Evolutionary conservation across 1,140 invertebrate genomes (phyloP), one percentile per base, ranked within the genome.

Genomic region (Microplitis demolitor): DNA sequence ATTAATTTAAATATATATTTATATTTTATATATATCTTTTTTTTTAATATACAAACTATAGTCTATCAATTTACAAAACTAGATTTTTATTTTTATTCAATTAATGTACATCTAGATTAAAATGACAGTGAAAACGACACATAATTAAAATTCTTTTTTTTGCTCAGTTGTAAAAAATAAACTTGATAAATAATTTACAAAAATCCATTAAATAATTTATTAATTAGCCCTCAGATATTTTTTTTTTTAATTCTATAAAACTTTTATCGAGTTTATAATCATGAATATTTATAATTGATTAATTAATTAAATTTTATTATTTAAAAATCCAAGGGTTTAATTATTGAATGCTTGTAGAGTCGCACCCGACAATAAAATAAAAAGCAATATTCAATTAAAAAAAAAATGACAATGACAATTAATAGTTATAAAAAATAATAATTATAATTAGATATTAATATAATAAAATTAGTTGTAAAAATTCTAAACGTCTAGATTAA

Each of bases 21-120:
- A 61, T 13, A 61, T 61, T 31, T 31, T 34, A 61, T 13, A 61
- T 61, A 61, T 61, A 24, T 24, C 24, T 24, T 24, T 24, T 24
- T 3, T 13, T 14, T 61, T 13, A 31, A 61, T 61, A 13, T n/a
- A 61, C 31, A 61, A 31, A 50, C 35, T 85, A 85, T 73, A 60
- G 1, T 78, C 80, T 86, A 85, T 79, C 82, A 85, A 84, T 86
- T 83, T 87, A 86, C 84, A 87, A 87, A 87, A 87, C 84, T 87
- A 86, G 82, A 84, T 79, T 83, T 84, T 85, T 24, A 24, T 24
- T 24, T 24, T 84, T 84, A 74, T 82, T 87, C 84, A 85, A 80
- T 84, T 82, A 63, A 80, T 79, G 80, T 82, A 77, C 58, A 66
- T 54, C 35, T 39, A 69, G 67, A 60, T 34, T 71, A 53, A 71